These are phyloP conservation scores for Onychomys torridus DNA, from an alignment of 2,797 vertebrate species.

Conservation along the genomic window DNA sequence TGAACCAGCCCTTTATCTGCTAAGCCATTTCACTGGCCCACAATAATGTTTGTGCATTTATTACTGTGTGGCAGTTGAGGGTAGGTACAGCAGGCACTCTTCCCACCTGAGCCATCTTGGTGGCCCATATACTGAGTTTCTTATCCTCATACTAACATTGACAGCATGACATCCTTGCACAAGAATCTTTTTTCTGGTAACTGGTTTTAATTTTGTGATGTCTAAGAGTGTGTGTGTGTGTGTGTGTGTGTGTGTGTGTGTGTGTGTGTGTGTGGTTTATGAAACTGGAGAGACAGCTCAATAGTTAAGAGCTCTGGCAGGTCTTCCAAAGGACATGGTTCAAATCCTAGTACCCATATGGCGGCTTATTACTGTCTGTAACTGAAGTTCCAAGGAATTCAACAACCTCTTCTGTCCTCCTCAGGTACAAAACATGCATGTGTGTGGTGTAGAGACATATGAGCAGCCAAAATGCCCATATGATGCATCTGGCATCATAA, in stretches of 20 bases:
- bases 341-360: background rate
- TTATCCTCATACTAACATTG: background rate
- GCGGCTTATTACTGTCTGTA: background rate
- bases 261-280: background rate
- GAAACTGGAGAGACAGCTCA: background rate
- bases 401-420: background rate
- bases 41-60: background rate
- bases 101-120: too few species aligned
- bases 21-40: background rate
- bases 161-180: background rate
- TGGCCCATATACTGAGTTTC: background rate
- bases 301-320: background rate
- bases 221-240: background rate
- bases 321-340: background rate
- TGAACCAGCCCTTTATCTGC: too few species aligned
- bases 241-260: too few species aligned
- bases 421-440: background rate
- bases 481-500: background rate
- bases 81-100: background rate
- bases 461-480: too few species aligned
- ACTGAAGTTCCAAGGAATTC: background rate
- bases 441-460: background rate
- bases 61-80: background rate
- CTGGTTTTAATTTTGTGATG: background rate
- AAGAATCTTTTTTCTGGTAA: background rate